phyloP scores from a whole-genome alignment of 2,888 invertebrate genomes.

The Lithophane socia region DNA sequence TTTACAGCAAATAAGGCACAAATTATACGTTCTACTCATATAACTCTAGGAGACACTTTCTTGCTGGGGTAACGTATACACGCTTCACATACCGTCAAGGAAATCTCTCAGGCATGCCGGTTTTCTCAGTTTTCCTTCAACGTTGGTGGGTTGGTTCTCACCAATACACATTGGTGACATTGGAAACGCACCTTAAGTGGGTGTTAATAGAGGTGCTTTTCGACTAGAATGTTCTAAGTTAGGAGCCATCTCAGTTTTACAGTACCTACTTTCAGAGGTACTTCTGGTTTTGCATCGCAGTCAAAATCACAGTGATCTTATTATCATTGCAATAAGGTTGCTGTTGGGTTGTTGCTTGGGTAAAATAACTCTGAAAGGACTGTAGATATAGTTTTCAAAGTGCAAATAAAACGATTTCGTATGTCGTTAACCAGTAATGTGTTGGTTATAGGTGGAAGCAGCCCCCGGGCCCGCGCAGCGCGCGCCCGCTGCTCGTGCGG shows the following conservation, averaged over 20 bases:
- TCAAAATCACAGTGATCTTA: not conserved
- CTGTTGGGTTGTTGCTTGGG: not conserved
- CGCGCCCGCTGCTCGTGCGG: slow-evolving; percentile 74
- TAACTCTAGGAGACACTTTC: no score
- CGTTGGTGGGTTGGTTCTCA: no score
- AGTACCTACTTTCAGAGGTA: not conserved
- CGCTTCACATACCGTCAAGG: no score
- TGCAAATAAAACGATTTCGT: not conserved
- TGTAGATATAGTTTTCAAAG: not conserved
- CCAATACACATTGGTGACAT: no score
- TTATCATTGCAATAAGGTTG: not conserved
- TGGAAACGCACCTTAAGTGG: not conserved
- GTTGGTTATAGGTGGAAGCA: slow-evolving; percentile 81
- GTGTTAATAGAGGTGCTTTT: not conserved
- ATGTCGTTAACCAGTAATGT: not conserved
- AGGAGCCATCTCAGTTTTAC: no score
- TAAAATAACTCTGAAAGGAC: not conserved
- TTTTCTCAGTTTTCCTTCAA: no score
- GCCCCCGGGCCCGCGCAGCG: slow-evolving; percentile 75
- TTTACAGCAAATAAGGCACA: no score
- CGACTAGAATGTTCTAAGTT: not conserved
- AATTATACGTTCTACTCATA: no score
- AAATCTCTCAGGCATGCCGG: no score
- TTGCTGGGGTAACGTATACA: no score
- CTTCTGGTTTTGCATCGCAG: not conserved